Evolutionary conservation across 2,888 invertebrate genomes (phyloP).

Genomic region (Thereva nobilitata): DNA sequence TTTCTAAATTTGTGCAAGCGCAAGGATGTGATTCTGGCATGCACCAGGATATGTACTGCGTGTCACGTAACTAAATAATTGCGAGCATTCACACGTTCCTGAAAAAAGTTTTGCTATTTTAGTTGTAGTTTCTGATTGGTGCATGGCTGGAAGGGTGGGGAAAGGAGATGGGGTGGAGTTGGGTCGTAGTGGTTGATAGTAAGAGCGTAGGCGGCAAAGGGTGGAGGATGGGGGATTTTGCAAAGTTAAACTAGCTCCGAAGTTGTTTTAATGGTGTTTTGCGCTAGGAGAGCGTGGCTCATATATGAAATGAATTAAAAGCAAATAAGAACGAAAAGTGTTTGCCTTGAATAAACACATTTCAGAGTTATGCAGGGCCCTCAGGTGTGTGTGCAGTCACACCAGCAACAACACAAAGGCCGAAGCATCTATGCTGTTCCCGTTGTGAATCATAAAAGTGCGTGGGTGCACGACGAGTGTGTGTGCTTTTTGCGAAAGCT

Average conservation of each 20-base stretch:
- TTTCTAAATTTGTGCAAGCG: background rate
- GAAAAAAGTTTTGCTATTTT: background rate
- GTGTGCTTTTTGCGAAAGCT: background rate
- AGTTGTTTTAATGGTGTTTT: background rate
- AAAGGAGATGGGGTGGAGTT: too few species aligned
- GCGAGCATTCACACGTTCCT: background rate
- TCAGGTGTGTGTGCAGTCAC: too few species aligned
- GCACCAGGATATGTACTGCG: background rate
- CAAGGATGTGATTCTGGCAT: background rate
- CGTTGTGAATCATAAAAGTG: conserved; percentile 3
- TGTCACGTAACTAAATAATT: conserved; percentile 2
- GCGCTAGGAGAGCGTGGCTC: background rate
- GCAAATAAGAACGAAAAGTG: conserved; percentile 1
- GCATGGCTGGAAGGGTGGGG: background rate
- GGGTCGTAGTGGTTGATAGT: too few species aligned
- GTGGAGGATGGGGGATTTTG: too few species aligned
- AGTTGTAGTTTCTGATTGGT: background rate
- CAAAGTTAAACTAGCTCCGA: background rate
- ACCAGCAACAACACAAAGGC: too few species aligned
- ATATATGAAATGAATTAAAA: conserved; percentile 10
- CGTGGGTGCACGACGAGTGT: conserved; percentile 3
- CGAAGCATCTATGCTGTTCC: too few species aligned
- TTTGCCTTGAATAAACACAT: background rate
- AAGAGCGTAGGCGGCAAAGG: too few species aligned
- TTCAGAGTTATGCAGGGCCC: background rate